Base-by-base conservation (phyloP, 35 echinoderm and acorn worm species). In the Eucidaris tribuloides region DNA sequence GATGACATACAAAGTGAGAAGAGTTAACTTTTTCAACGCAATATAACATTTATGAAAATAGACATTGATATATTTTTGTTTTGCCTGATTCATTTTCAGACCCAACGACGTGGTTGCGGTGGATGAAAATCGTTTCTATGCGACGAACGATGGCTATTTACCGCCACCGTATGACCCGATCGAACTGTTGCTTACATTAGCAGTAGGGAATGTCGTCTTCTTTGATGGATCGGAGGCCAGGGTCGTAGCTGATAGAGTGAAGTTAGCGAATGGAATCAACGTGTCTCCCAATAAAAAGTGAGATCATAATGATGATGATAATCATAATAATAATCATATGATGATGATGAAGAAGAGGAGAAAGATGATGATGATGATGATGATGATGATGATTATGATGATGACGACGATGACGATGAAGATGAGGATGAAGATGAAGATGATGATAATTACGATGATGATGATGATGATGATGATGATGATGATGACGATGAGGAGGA, bases 221-320 rank as follows among this genome's bases (percentile, higher is more conserved):
- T 94, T 82, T 68, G 92, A 94, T 41, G 92, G 82, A 3, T 28
- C 22, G 6, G 48, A 82, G 19, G 92, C 74, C 2, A 65, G 24
- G 5, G 22, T 42, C 11, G 83, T 94, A 35, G 77, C 58, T 6
- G 31, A 28, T 38, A 46, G 77, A 30, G 7, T 88, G 11, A 19
- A 23, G 2, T 19, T 65, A 4, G 0, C 85, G 2, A 88, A 88
- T 27, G 85, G 85, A 3, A 44, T 88, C 25, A 64, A 30, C 57
- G 19, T 61, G 28, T 88, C 85, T 4, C 61, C 6, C 17, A 42
- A 79, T 39, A 65, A 58, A 31, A 88, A 79, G 85, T 88, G 81
- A 54, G 55, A 11, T 52, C n/a, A n/a, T n/a, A n/a, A n/a, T n/a
- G n/a, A n/a, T n/a, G 48, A 11, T 9, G 9, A 52, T 11, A 52